Conservation (phyloP, 1,140 invertebrate species). For the Tetranychus urticae region DNA sequence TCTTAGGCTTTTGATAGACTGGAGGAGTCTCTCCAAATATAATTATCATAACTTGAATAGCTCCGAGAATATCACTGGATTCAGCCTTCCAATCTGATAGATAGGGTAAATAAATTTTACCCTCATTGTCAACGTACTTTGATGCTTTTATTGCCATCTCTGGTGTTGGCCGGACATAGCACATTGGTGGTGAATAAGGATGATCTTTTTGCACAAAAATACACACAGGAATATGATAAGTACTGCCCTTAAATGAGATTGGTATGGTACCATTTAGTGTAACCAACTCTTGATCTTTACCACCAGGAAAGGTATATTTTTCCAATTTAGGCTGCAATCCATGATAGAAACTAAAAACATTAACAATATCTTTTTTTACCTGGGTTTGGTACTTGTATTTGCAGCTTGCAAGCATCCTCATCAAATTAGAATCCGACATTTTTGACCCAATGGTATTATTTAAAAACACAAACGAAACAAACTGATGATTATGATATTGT, state of each 20-base stretch:
- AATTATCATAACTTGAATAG: conserved; percentile 73
- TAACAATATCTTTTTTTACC: conserved; percentile 44
- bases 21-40: conserved; percentile 87
- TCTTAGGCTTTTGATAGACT: conserved; percentile 37
- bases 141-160: conserved; percentile 91
- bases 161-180: conserved; percentile 80
- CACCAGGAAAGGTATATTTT: conserved; percentile 27
- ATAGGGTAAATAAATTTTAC: conserved; percentile 89
- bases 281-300: conserved; percentile 49
- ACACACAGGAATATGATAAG: conserved; percentile 88
- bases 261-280: conserved; percentile 78
- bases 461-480: too few relatives aligned
- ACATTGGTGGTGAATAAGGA: conserved; percentile 89
- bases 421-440: too few relatives aligned
- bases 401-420: not conserved
- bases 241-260: conserved; percentile 58
- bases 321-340: conserved; percentile 33
- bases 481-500: too few relatives aligned
- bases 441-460: too few relatives aligned
- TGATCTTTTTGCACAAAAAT: conserved; percentile 92
- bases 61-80: conserved; percentile 39
- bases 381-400: conserved; percentile 49
- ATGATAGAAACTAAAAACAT: conserved; percentile 39
- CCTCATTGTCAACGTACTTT: conserved; percentile 76
- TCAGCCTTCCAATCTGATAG: conserved; percentile 79